Evolutionary conservation across 2,888 invertebrate species (phyloP).

Genomic region (Endotricha flammealis): DNA sequence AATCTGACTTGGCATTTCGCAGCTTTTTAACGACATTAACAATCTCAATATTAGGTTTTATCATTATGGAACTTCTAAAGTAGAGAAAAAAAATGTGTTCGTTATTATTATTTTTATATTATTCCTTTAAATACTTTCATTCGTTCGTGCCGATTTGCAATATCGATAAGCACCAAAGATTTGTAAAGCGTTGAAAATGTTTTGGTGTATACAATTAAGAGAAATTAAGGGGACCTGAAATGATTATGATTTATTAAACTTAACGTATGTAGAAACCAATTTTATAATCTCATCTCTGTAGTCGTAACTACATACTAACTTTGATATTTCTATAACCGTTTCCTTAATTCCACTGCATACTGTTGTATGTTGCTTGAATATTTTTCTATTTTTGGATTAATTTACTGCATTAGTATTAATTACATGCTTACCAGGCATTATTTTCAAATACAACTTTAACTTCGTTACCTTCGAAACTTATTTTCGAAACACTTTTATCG

Average conservation of each 20-base stretch:
- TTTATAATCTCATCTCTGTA: slow-evolving; percentile 72
- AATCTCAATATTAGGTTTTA: slow-evolving; percentile 74
- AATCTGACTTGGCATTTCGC: slow-evolving; percentile 65
- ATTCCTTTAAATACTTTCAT: slow-evolving; percentile 51
- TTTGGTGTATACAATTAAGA: slow-evolving; percentile 75
- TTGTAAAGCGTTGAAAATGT: slow-evolving; percentile 65
- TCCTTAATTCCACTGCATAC: slow-evolving; percentile 52
- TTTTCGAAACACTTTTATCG: slow-evolving; percentile 46
- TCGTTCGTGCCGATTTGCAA: slow-evolving; percentile 67
- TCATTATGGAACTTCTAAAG: slow-evolving; percentile 54
- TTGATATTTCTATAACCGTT: slow-evolving; percentile 48
- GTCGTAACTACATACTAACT: slow-evolving; percentile 43
- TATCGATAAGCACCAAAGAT: slow-evolving; percentile 77
- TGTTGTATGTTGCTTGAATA: slow-evolving; percentile 46
- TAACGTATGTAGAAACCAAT: slow-evolving; percentile 72
- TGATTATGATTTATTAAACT: slow-evolving; percentile 67
- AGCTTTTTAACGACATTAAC: slow-evolving; percentile 69
- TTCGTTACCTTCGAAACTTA: slow-evolving; percentile 45
- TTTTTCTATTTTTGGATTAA: slow-evolving; percentile 62
- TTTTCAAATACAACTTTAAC: slow-evolving; percentile 34
- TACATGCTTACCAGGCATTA: slow-evolving; percentile 50
- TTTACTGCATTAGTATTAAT: slow-evolving; percentile 59
- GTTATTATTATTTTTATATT: slow-evolving; percentile 56
- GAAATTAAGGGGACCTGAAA: slow-evolving; percentile 77
- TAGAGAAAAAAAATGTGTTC: slow-evolving; percentile 67